A percentile compares a stretch with the other conserved stretches of the same genome.
These are phyloP conservation scores for Fistularia tabacaria DNA, from an alignment of 2,797 vertebrate species.

Conservation along the genomic window DNA sequence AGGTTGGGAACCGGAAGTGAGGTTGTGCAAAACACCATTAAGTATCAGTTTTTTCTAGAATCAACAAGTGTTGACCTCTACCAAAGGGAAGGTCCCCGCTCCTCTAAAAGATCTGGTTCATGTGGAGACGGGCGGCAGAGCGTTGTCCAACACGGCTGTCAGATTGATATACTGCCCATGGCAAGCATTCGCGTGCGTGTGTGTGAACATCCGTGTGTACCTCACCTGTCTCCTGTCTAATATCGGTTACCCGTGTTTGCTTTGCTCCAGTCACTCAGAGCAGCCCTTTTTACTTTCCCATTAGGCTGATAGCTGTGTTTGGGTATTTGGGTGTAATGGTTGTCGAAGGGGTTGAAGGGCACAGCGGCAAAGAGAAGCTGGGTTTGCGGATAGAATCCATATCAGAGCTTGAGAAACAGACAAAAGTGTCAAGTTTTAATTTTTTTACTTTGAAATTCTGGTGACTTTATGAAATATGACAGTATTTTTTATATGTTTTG, in stretches of 20 bases:
- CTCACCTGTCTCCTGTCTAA: slow-evolving; percentile 49
- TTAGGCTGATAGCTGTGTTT: slow-evolving; percentile 57
- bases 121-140: slow-evolving; percentile 14
- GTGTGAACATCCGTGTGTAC: background rate
- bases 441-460: too few relatives aligned
- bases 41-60: too few relatives aligned
- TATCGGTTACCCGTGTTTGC: slow-evolving; percentile 57
- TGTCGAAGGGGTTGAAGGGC: slow-evolving; percentile 16
- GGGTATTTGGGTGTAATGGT: slow-evolving; percentile 20
- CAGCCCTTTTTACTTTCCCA: slow-evolving; percentile 59
- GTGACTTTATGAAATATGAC: too few relatives aligned
- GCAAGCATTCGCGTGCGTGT: background rate
- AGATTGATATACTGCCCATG: background rate
- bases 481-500: too few relatives aligned
- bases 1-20: too few relatives aligned
- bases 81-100: background rate
- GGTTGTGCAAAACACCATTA: too few relatives aligned
- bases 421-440: too few relatives aligned
- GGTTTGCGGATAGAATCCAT: too few relatives aligned
- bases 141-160: slow-evolving; percentile 17
- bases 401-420: too few relatives aligned
- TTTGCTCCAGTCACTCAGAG: slow-evolving; percentile 56
- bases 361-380: slow-evolving; percentile 24
- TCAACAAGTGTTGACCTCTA: background rate
- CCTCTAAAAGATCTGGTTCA: background rate